Percentiles rank a stretch among this genome's conserved stretches.
phyloP scores from a whole-genome alignment of 1,140 invertebrate genomes.

The Phymastichus coffea region DNA sequence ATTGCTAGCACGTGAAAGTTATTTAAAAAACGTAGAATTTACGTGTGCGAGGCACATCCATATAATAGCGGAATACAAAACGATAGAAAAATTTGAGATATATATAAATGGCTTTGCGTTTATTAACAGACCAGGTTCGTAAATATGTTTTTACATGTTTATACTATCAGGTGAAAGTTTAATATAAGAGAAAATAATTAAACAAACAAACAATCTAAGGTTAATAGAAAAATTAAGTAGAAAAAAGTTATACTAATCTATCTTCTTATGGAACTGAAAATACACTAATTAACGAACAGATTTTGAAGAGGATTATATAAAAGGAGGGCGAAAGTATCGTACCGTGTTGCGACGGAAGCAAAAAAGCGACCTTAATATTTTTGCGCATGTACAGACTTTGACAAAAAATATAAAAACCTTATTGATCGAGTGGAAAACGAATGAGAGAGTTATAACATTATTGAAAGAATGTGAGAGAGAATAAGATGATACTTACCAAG shows the following conservation, averaged over 20 bases:
- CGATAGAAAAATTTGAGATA: too few relatives aligned
- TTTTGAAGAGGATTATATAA: too few relatives aligned
- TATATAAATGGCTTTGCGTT: too few relatives aligned
- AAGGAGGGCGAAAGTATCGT: slow-evolving; percentile 13
- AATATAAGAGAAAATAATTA: slow-evolving; percentile 19
- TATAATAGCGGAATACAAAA: too few relatives aligned
- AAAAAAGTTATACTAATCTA: too few relatives aligned
- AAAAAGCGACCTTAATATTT: slow-evolving; percentile 36
- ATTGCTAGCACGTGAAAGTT: too few relatives aligned
- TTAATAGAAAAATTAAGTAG: background rate
- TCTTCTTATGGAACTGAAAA: too few relatives aligned
- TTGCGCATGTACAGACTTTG: slow-evolving; percentile 33
- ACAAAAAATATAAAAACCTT: slow-evolving; percentile 28
- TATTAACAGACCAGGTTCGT: too few relatives aligned
- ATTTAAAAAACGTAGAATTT: too few relatives aligned
- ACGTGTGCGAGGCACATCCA: too few relatives aligned
- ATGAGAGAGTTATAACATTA: background rate
- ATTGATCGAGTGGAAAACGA: background rate
- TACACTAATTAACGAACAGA: too few relatives aligned
- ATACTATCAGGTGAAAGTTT: slow-evolving; percentile 23
- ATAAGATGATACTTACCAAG: background rate
- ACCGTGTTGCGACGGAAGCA: background rate
- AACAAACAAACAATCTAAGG: slow-evolving; percentile 7
- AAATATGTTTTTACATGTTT: slow-evolving; percentile 28
- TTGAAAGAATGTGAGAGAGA: background rate